Evolutionary conservation across 1,140 invertebrate species (phyloP).

Genomic region (Diabrotica undecimpunctata): DNA sequence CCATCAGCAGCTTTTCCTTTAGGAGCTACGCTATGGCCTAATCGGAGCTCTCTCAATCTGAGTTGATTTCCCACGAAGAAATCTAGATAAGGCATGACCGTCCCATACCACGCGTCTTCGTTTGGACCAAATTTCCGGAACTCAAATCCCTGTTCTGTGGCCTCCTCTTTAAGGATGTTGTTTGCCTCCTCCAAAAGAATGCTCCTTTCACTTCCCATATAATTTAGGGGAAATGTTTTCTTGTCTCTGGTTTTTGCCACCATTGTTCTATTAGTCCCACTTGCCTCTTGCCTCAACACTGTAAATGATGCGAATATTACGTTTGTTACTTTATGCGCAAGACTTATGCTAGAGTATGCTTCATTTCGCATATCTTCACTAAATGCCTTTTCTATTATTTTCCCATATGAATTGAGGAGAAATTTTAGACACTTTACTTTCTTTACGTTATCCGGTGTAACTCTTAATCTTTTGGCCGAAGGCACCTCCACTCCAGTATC

Average conservation of each 20-base stretch:
- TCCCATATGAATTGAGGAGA: too few species aligned
- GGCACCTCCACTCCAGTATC: too few species aligned
- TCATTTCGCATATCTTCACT: too few species aligned
- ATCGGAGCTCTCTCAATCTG: conserved; percentile 14
- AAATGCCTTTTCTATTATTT: too few species aligned
- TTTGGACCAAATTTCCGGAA: conserved; percentile 1
- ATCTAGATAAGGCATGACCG: conserved; percentile 18
- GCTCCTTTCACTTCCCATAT: not conserved
- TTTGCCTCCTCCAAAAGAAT: too few species aligned
- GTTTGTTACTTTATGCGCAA: not conserved
- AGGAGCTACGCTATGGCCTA: conserved; percentile 13
- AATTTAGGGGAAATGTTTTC: not conserved
- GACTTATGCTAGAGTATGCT: too few species aligned
- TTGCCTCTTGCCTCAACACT: not conserved
- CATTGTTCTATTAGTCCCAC: not conserved
- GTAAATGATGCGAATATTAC: not conserved
- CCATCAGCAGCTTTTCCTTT: conserved; percentile 2
- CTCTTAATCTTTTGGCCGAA: too few species aligned
- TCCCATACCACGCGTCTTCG: conserved; percentile 18
- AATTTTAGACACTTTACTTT: too few species aligned
- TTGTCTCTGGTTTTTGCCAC: not conserved
- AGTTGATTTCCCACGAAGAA: conserved; percentile 15
- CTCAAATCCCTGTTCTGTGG: not conserved
- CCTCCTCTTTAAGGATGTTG: too few species aligned
- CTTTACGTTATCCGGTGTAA: too few species aligned